phyloP scores from a whole-genome alignment of 1,140 invertebrate genomes.

The Zaprionus capensis region DNA sequence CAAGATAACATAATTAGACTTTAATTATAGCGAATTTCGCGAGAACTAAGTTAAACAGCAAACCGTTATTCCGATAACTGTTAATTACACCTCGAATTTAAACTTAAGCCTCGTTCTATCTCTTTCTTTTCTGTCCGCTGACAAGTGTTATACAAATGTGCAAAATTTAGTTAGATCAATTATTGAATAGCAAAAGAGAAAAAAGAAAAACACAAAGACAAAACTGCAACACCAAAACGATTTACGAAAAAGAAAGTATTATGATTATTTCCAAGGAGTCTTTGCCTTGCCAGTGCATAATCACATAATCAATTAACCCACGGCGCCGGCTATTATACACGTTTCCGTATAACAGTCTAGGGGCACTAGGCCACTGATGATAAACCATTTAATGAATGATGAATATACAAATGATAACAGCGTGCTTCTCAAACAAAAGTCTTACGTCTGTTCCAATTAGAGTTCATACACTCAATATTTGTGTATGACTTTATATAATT shows the following conservation, averaged over 20 bases:
- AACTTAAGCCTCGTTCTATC: slow-evolving; percentile 2
- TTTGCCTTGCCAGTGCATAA: slow-evolving; percentile 1
- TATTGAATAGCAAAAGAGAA: slow-evolving; percentile 17
- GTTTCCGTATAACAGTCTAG: slow-evolving; percentile 2
- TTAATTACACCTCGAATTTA: slow-evolving; percentile 6
- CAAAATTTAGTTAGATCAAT: slow-evolving; percentile 48
- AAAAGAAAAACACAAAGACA: not conserved
- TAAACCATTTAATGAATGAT: slow-evolving; percentile 2
- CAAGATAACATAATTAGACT: slow-evolving; percentile 38
- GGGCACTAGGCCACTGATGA: not conserved
- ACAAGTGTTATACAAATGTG: slow-evolving; percentile 26
- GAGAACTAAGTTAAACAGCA: not conserved
- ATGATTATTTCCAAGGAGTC: slow-evolving; percentile 1
- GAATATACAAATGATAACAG: slow-evolving; percentile 29
- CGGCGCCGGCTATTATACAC: slow-evolving; percentile 11
- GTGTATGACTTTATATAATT: slow-evolving; percentile 16
- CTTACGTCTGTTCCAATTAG: slow-evolving; percentile 42
- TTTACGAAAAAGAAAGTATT: slow-evolving; percentile 1
- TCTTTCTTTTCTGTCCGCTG: slow-evolving; percentile 24
- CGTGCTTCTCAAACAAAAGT: slow-evolving; percentile 48
- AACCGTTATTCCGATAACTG: slow-evolving; percentile 6
- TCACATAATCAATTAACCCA: slow-evolving; percentile 12
- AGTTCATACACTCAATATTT: slow-evolving; percentile 6
- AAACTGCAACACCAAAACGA: slow-evolving; percentile 5
- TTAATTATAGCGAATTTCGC: slow-evolving; percentile 38